Percentiles rank a stretch among this genome's conserved stretches.
phyloP scores from a whole-genome alignment of 2,888 invertebrate genomes.

The Cephus spinipes region DNA sequence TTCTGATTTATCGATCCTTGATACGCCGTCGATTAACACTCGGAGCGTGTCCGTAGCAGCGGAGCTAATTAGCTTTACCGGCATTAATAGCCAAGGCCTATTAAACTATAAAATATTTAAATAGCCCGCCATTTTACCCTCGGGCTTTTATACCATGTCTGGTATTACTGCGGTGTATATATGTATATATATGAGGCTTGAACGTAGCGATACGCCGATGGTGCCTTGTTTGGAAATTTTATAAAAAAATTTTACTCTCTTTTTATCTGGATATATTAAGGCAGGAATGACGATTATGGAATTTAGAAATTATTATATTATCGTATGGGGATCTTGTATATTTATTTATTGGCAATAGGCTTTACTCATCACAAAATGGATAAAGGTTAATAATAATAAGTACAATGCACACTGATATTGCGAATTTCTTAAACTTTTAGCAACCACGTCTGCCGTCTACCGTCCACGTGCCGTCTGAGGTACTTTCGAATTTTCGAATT shows the following conservation, averaged over 20 bases:
- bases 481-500: too few species aligned
- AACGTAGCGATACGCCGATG: background rate
- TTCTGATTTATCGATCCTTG: slow-evolving; percentile 34
- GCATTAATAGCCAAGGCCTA: slow-evolving; percentile 52
- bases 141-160: background rate
- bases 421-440: background rate
- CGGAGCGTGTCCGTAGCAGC: slow-evolving; percentile 34
- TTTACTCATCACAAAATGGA: slow-evolving; percentile 38
- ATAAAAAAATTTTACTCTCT: background rate
- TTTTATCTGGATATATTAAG: background rate
- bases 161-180: background rate
- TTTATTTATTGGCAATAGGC: slow-evolving; percentile 19
- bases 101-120: slow-evolving; percentile 58
- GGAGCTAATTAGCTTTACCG: slow-evolving; percentile 53
- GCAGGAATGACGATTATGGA: background rate
- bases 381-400: slow-evolving; percentile 26
- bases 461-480: too few species aligned
- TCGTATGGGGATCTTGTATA: background rate
- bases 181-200: background rate
- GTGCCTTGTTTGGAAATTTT: background rate
- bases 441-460: too few species aligned
- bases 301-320: background rate
- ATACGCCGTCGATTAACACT: slow-evolving; percentile 46
- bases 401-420: slow-evolving; percentile 38
- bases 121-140: slow-evolving; percentile 37